phyloP scores from a whole-genome alignment of 2,113 vertebrate genomes.

The Semnornis frantzii region DNA sequence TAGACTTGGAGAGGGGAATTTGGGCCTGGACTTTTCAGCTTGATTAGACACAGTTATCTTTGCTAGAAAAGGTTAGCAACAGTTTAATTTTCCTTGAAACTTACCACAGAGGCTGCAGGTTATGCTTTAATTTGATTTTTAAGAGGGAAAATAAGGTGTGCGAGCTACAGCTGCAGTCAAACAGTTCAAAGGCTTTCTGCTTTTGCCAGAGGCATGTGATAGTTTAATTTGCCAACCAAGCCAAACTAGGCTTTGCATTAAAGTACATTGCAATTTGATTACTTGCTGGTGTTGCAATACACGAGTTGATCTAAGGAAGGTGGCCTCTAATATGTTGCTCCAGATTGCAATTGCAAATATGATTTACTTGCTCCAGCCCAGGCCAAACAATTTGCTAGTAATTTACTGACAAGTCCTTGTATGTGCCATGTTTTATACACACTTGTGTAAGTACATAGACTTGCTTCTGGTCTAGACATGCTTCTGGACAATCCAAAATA shows the following conservation, averaged over 20 bases:
- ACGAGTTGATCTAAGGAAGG: slow-evolving; percentile 59
- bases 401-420: not conserved
- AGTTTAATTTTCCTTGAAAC: slow-evolving; percentile 62
- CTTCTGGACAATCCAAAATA: not conserved
- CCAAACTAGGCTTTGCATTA: slow-evolving; percentile 55
- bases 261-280: slow-evolving; percentile 56
- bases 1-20: slow-evolving; percentile 51
- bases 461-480: not conserved
- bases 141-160: slow-evolving; percentile 55
- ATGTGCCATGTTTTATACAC: not conserved
- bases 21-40: slow-evolving; percentile 17
- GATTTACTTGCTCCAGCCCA: slow-evolving; percentile 12
- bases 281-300: slow-evolving; percentile 59
- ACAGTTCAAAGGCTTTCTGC: slow-evolving; percentile 62
- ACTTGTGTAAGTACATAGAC: not conserved
- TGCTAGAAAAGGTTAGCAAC: slow-evolving; percentile 49
- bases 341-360: slow-evolving; percentile 41
- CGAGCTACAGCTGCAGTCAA: slow-evolving; percentile 52
- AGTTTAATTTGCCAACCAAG: slow-evolving; percentile 62
- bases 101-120: slow-evolving; percentile 41
- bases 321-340: slow-evolving; percentile 46
- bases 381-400: not conserved
- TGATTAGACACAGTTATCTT: slow-evolving; percentile 62
- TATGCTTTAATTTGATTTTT: slow-evolving; percentile 66
- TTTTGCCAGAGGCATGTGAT: slow-evolving; percentile 58